These are phyloP conservation scores for Saguinus oedipus DNA, from an alignment of 2,797 vertebrate genomes.

Conservation along the genomic window DNA sequence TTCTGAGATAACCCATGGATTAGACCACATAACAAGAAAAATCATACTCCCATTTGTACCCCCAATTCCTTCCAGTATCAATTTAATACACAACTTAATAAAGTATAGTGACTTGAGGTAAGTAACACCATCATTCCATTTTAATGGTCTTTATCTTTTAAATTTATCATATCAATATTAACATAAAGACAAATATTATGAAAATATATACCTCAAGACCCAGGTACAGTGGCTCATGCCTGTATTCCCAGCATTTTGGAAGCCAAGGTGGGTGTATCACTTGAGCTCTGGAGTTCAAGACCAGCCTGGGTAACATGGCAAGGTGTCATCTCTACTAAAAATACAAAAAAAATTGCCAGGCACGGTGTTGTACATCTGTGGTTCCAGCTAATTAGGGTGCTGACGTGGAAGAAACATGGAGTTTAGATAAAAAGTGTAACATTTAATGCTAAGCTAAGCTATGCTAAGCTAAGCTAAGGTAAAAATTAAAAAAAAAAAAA, in stretches of 20 bases:
- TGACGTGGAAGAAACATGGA: background rate
- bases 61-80: background rate
- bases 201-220: constrained; percentile 20
- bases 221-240: background rate
- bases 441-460: too few relatives aligned
- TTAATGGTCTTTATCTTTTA: constrained; percentile 54
- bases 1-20: background rate
- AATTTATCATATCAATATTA: constrained; percentile 53
- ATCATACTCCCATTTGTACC: background rate
- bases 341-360: too few relatives aligned
- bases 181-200: constrained; percentile 36
- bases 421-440: too few relatives aligned
- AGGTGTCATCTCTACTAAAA: too few relatives aligned
- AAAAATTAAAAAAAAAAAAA: too few relatives aligned
- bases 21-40: constrained; percentile 23
- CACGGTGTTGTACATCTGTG: background rate
- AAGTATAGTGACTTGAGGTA: constrained; percentile 5
- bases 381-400: background rate
- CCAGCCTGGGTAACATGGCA: background rate
- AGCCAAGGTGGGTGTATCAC: background rate
- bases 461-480: too few relatives aligned
- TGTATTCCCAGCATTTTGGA: background rate
- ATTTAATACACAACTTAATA: constrained; percentile 42
- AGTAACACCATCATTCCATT: constrained; percentile 30
- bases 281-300: background rate